Conservation (phyloP, 2,113 vertebrate genomes). For the Trogon surrucura region DNA sequence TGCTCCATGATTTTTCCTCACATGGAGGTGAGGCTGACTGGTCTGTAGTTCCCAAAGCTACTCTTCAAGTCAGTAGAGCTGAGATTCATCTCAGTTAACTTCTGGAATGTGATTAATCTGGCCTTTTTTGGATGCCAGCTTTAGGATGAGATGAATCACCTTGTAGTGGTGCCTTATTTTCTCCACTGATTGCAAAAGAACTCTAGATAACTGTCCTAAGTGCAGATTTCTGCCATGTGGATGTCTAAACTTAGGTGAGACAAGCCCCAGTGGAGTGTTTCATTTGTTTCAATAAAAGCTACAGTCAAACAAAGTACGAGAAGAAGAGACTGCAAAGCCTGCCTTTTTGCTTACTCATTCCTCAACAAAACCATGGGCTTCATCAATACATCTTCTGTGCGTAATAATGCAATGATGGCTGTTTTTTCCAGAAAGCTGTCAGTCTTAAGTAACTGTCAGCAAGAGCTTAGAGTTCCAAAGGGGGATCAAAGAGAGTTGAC, state of each 20-base stretch:
- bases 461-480: constrained; percentile 29
- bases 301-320: neutral
- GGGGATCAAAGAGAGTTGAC: constrained; percentile 53
- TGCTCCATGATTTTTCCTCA: too few relatives aligned
- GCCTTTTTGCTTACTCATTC: neutral
- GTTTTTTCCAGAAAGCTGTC: constrained; percentile 7
- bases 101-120: neutral
- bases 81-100: neutral
- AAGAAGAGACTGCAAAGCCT: neutral
- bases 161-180: neutral
- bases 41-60: neutral
- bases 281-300: neutral
- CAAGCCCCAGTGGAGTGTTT: neutral
- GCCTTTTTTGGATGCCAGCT: neutral
- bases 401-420: neutral
- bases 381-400: neutral
- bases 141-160: neutral
- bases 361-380: neutral
- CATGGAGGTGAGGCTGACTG: too few relatives aligned
- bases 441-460: constrained; percentile 43
- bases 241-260: neutral
- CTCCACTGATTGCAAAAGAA: neutral
- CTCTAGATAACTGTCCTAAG: neutral
- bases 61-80: neutral
- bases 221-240: neutral